Evolutionary conservation across 2,797 vertebrate species (phyloP).

Genomic region (Synanceia verrucosa): DNA sequence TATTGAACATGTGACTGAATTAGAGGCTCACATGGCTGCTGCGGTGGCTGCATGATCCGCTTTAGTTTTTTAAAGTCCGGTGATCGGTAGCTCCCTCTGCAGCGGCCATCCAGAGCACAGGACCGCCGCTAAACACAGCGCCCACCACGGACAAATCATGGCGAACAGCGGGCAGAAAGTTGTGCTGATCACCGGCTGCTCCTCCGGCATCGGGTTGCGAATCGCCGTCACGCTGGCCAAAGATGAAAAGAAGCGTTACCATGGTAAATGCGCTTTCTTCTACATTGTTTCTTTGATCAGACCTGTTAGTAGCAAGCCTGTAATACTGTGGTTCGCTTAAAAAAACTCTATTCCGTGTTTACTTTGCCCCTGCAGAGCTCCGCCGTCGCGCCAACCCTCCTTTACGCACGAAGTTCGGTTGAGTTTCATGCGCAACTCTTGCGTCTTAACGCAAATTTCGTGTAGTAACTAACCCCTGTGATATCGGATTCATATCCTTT

Average conservation of each 20-base stretch:
- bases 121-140: constrained; percentile 65
- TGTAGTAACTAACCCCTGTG: constrained; percentile 14
- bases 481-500: constrained; percentile 60
- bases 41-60: constrained; percentile 79
- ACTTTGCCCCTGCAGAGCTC: constrained; percentile 38
- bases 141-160: constrained; percentile 82
- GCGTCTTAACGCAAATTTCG: constrained; percentile 25
- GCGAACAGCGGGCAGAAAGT: constrained; percentile 85
- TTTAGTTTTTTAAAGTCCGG: constrained; percentile 79
- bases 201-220: constrained; percentile 92
- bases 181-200: constrained; percentile 94
- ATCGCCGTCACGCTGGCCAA: constrained; percentile 89
- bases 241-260: constrained; percentile 89
- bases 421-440: constrained; percentile 54
- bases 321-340: constrained; percentile 17
- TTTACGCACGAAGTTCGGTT: constrained; percentile 62
- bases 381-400: constrained; percentile 24
- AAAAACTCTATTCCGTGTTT: constrained; percentile 50
- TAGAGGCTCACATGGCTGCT: constrained; percentile 80
- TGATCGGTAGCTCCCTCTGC: constrained; percentile 69
- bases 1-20: constrained; percentile 82
- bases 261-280: constrained; percentile 84
- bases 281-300: constrained; percentile 59
- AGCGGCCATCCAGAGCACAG: constrained; percentile 73
- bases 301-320: constrained; percentile 31